Base-by-base conservation (phyloP, 2,113 vertebrate species). In the Eulemur macaco region DNA sequence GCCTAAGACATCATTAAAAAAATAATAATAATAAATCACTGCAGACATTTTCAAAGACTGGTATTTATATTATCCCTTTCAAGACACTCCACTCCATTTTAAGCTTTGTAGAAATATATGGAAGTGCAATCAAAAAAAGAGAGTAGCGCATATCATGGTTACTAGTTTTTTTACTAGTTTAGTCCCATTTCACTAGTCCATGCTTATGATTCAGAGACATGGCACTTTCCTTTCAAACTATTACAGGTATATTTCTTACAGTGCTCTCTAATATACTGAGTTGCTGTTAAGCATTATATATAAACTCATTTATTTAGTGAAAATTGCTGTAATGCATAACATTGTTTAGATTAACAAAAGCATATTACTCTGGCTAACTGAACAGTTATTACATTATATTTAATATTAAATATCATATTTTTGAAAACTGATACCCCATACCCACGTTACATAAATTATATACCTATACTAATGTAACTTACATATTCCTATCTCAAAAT, bases 41-140 rank as follows among this genome's bases (percentile, higher is more conserved):
- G 11, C 15, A 66, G 96, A 96, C 6, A 94, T 52, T 94, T 92
- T 95, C 78, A 69, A 96, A 96, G 83, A 89, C 13, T 78, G n/a
- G 4, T 64, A 81, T 87, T 94, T 90, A n/a, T 74, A n/a, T 89
- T 78, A 42, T 63, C 95, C 84, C 66, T 95, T 90, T 95, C 31
- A 95, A 97, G 89, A 66, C 3, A 95, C 20, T 92, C 89, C 14
- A 81, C 52, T 86, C 39, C 20, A 94, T 87, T 63, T n/a, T 83
- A 73, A 71, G 25, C 23, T 92, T 60, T 69, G 31, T 31, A 86
- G 54, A 95, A 94, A 92, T 76, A 95, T 66, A 71, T 86, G 71
- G 8, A 90, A 94, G 78, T 29, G 52, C 13, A 83, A 91, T 89
- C n/a, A 83, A 94, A 96, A 91, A 68, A 98, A 98, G 45, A 97